Evolutionary conservation across 2,888 invertebrate genomes (phyloP), one percentile per base, ranked within the genome.

Genomic region (Heteromyza rotundicornis): DNA sequence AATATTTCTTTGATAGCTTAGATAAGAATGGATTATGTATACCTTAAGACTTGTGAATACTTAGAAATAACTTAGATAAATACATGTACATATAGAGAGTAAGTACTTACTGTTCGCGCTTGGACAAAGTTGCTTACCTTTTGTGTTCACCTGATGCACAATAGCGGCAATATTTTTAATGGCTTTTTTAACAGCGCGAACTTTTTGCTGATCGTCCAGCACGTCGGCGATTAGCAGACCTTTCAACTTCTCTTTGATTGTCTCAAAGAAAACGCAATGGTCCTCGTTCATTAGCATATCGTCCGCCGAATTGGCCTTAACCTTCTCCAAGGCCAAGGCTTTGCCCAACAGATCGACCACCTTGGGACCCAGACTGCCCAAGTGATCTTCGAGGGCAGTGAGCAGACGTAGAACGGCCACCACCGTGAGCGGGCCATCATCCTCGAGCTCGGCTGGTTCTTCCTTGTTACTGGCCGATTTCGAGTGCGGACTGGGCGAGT

Each of bases 321-420:
- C 71, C 82, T 92, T 93, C 75, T 94, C 93, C 83, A 93, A 87
- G 40, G 89, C 90, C 51, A 94, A 80, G 0, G 93, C 93, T 63
- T 89, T 89, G 0, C 90, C 89, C n/a, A 94, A 83, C 66, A 94
- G 79, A 63, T 90, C 89, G 0, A 92, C 89, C 14, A 93, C 86
- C 81, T 90, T 91, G 0, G 93, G 93, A 0, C 93, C 94, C 5
- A 94, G 84, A 36, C 92, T 92, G n/a, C 94, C 94, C 54, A 95
- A 83, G 74, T 92, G 90, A 69, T 90, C 90, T 79, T 95, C 94
- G 3, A 95, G 83, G 1, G 94, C 94, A 0, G 92, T 92, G 0
- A 95, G 84, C 66, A 92, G 84, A 36, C 94, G 86, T 61, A 94
- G 81, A 54, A 92, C 90, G 22, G 87, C 87, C 2, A 91, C 89